Evolutionary conservation across 2,113 vertebrate species (phyloP), one percentile per base, ranked within the genome.

Genomic region (Mystacornis crossleyi): DNA sequence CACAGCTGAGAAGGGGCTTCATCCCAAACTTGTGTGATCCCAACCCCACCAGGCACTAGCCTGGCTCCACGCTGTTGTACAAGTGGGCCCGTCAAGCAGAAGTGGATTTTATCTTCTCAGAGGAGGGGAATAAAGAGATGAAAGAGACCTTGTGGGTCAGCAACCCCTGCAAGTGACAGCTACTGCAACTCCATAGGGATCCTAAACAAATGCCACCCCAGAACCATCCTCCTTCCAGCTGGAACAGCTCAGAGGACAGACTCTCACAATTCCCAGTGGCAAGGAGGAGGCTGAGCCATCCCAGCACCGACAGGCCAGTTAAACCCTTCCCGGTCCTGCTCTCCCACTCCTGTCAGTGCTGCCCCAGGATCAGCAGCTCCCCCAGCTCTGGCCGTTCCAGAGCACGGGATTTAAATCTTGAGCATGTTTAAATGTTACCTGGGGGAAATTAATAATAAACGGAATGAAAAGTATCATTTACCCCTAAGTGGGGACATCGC

Each of bases 361-460:
- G 50, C 61, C 87, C 25, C 67, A 45, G 40, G 48, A 24, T 65
- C 48, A 14, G n/a, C 31, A 25, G 40, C 34, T 79, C 60, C 86
- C 57, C 55, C 24, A 79, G 45, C 78, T 81, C 58, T 18, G 7
- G 53, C 48, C 33, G 1, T 38, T 64, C 48, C 60, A 84, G 54
- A 83, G 48, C 1, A 1, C 6, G 28, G 2, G 1, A 74, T 74
- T 74, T 65, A 81, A 91, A 86, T 77, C 78, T 10, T 70, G 58
- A 88, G 42, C 15, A 10, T 0, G 1, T 62, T 81, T 85, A 69
- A 97, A 82, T 94, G 92, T 93, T 88, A 75, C 83, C 61, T 12
- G 24, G 19, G 2, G 34, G 6, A 57, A 87, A 92, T 81, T 43
- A 96, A 94, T 90, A 90, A 95, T 89, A 90, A 90, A 93, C 43